These are phyloP conservation scores for Pteropus alecto DNA, from an alignment of 2,113 vertebrate species.

Conservation along the genomic window DNA sequence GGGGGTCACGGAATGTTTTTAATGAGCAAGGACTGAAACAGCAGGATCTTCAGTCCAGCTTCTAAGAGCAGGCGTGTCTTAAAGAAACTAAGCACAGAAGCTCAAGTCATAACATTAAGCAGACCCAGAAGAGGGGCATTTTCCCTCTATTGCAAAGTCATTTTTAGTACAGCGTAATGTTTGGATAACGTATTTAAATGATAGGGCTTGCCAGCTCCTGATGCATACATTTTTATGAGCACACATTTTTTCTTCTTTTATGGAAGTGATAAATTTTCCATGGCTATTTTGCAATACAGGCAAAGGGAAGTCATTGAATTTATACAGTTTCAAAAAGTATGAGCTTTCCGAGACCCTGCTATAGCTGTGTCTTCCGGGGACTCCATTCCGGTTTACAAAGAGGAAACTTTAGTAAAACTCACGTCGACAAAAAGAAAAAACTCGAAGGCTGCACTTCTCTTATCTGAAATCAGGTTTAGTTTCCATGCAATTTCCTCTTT, in stretches of 20 bases:
- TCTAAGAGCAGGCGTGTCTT: not conserved
- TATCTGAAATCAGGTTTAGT: constrained; percentile 45
- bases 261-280: not conserved
- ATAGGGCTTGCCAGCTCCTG: not conserved
- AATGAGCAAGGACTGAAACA: not conserved
- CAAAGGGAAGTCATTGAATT: constrained; percentile 3
- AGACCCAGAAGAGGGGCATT: not conserved
- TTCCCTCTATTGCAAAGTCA: not conserved
- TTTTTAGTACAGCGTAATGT: not conserved
- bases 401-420: not conserved
- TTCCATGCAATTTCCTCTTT: constrained; percentile 50
- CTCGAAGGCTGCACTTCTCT: not conserved
- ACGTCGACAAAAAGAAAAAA: not conserved
- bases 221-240: not conserved
- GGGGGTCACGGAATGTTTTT: not conserved
- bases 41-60: not conserved
- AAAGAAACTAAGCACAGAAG: constrained; percentile 39
- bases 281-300: not conserved
- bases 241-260: not conserved
- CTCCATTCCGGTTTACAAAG: not conserved
- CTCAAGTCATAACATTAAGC: not conserved
- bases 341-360: not conserved
- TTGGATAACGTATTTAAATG: not conserved
- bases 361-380: not conserved
- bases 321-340: not conserved